Evolutionary conservation across 2,797 vertebrate genomes (phyloP).

Genomic region (Megalops cyprinoides): DNA sequence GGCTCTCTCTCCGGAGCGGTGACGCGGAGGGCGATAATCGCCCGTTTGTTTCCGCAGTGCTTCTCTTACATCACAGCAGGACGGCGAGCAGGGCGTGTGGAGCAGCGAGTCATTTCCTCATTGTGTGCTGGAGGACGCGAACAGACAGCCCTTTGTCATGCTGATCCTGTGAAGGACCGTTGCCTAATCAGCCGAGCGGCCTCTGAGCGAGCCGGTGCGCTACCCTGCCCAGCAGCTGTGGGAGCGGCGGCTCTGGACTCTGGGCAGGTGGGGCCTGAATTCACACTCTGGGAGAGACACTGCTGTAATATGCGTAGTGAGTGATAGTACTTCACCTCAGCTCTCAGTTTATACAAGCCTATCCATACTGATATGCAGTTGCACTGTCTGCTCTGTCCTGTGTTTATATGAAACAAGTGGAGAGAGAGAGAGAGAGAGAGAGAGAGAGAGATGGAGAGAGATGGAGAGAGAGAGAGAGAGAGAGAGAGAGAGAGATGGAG

Average conservation of each 20-base stretch:
- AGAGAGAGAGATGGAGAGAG: too few relatives aligned
- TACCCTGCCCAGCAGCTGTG: neutral
- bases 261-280: too few relatives aligned
- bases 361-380: too few relatives aligned
- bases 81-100: neutral
- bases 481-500: too few relatives aligned
- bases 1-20: neutral
- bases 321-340: too few relatives aligned
- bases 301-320: too few relatives aligned
- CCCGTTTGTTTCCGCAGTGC: neutral
- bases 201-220: neutral
- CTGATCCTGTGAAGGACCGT: neutral
- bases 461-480: constrained; percentile 6
- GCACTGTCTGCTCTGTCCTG: too few relatives aligned
- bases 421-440: too few relatives aligned
- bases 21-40: neutral
- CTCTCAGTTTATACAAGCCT: too few relatives aligned
- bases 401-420: too few relatives aligned
- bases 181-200: neutral
- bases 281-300: too few relatives aligned
- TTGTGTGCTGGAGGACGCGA: neutral
- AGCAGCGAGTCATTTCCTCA: neutral
- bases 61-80: neutral
- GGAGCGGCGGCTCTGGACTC: too few relatives aligned
- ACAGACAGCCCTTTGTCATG: constrained; percentile 30